These are phyloP conservation scores for Chionodraco myersi DNA, from an alignment of 2,113 vertebrate species.

Conservation along the genomic window DNA sequence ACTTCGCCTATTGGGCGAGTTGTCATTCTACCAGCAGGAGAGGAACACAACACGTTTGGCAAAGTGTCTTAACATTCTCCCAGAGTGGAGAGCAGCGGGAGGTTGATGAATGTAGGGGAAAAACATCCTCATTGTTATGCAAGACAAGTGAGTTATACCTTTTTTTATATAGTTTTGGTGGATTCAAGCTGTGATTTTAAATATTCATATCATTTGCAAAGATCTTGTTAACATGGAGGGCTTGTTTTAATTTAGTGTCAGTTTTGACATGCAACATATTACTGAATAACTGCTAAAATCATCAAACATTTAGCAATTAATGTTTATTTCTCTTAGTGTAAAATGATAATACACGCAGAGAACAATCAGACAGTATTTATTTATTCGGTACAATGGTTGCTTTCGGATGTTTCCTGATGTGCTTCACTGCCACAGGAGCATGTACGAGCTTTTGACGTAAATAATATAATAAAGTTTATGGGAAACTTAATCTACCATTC, in stretches of 20 bases:
- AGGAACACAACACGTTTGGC: constrained; percentile 63
- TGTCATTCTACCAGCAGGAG: constrained; percentile 69
- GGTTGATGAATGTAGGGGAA: constrained; percentile 69
- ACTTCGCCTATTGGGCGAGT: constrained; percentile 70
- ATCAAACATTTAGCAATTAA: background rate
- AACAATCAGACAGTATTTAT: constrained; percentile 38
- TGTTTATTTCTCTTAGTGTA: background rate
- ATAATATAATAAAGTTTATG: constrained; percentile 21
- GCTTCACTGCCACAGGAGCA: constrained; percentile 43
- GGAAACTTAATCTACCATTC: background rate
- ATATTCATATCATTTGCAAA: constrained; percentile 64
- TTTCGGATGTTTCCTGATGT: constrained; percentile 61
- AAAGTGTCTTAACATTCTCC: constrained; percentile 52
- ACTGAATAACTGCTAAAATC: background rate
- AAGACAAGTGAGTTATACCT: constrained; percentile 58
- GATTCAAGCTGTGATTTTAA: constrained; percentile 72
- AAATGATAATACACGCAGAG: constrained; percentile 35
- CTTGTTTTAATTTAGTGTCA: constrained; percentile 5
- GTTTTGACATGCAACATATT: constrained; percentile 9
- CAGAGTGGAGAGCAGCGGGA: constrained; percentile 63
- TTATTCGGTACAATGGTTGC: constrained; percentile 32
- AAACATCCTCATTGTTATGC: constrained; percentile 62
- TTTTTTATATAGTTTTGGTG: constrained; percentile 31
- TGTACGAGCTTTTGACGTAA: constrained; percentile 53
- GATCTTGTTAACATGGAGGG: constrained; percentile 43